Conservation (phyloP, 2,113 vertebrate species). For the Hylia prasina region DNA sequence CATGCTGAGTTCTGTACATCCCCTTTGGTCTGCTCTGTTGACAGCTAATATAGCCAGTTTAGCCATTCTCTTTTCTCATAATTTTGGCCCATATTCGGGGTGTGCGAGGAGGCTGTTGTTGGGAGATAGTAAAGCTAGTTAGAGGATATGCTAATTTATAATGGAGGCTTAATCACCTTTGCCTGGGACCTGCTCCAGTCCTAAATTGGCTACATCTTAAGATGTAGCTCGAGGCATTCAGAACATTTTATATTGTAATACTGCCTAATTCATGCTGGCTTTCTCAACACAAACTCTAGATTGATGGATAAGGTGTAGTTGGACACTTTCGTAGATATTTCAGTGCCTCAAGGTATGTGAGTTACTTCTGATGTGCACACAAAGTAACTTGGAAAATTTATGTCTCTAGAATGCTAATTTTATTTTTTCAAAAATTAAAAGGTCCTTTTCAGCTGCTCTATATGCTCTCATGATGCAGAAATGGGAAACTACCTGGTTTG, state of each 20-base stretch:
- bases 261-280: background rate
- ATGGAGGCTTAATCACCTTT: background rate
- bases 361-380: background rate
- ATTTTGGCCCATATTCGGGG: background rate
- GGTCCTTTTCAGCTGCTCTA: background rate
- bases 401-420: background rate
- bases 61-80: background rate
- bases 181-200: background rate
- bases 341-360: background rate
- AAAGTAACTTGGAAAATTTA: background rate
- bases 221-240: background rate
- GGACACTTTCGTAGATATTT: background rate
- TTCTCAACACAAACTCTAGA: background rate
- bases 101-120: background rate
- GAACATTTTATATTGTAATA: background rate
- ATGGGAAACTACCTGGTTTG: background rate
- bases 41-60: background rate
- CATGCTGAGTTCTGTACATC: background rate
- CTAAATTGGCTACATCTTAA: background rate
- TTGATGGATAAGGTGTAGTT: background rate
- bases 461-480: background rate
- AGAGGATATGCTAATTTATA: background rate
- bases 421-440: background rate
- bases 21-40: background rate
- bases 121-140: background rate